Evolutionary conservation across 2,797 vertebrate species (phyloP), one percentile per base, ranked within the genome.

Genomic region (Manis javanica): DNA sequence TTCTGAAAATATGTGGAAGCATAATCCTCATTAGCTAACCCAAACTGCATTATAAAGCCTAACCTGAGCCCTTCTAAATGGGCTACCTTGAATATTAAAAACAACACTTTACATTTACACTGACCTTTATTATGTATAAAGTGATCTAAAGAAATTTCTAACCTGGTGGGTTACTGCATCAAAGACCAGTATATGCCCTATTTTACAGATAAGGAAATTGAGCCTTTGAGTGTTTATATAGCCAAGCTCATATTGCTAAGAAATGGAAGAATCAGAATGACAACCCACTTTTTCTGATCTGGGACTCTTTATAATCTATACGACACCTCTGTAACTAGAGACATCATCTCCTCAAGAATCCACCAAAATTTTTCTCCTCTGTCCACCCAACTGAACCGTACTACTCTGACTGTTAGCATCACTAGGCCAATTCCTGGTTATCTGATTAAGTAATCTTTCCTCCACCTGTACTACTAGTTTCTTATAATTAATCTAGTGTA

Each of bases 1-100:
- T 46, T 94, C 42, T 88, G 37, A 90, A 95, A 96, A 90, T 49
- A 85, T 75, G 90, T 37, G 63, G 34, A 89, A 72, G 31, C 11
- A 87, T 24, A 29, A 37, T 61, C 7, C 23, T 57, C 24, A 90
- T 69, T 71, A 87, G 21, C 68, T 53, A 95, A 91, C 2, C 39
- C 64, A 77, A 96, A 84, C 4, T 66, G 49, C 21, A 51, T 86
- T 55, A n/a, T 26, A 63, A 86, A 34, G 39, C 15, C 39, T 85
- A 92, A 72, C 1, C 46, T 79, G 2, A 94, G 59, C 23, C 59
- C 37, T 78, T n/a, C 34, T 92, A 87, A 53, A 37, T 55, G 72
- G 64, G 49, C 7, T 63, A 71, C 10, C 11, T 34, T 88, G 7
- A 94, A 91, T 85, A 94, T 69, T 64, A 69, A 90, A 94, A 85